Conservation (phyloP, 53 echinoderm and acorn worm species). For the Henricia sp. region DNA sequence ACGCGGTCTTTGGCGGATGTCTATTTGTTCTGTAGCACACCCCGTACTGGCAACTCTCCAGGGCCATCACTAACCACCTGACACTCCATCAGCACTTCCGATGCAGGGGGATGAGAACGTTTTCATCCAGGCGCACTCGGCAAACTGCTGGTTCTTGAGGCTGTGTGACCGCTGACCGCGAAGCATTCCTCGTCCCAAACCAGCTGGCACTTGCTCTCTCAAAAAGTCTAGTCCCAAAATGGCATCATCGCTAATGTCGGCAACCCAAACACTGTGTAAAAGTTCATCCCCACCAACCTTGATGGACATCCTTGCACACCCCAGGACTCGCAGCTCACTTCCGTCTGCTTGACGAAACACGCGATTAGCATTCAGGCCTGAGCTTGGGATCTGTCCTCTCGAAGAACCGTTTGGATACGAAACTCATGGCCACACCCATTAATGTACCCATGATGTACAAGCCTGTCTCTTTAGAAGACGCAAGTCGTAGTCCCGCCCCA, state of each 20-base stretch:
- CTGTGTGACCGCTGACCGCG: neutral
- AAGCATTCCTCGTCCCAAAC: constrained; percentile 25
- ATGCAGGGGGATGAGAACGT: constrained; percentile 7
- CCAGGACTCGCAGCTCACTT: neutral
- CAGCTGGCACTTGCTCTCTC: constrained; percentile 19
- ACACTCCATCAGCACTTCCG: constrained; percentile 31
- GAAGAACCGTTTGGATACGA: neutral
- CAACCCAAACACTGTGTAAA: constrained; percentile 31
- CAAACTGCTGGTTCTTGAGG: constrained; percentile 26
- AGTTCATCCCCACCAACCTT: constrained; percentile 1
- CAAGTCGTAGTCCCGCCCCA: neutral
- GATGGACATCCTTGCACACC: neutral
- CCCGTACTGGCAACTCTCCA: constrained; percentile 24
- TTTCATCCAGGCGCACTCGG: constrained; percentile 19
- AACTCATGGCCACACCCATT: neutral
- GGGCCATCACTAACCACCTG: neutral
- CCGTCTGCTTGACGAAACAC: constrained; percentile 23
- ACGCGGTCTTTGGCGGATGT: neutral
- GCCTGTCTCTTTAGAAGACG: neutral
- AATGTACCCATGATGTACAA: constrained; percentile 6
- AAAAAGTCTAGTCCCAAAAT: constrained; percentile 60
- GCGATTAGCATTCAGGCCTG: neutral
- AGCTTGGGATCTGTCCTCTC: neutral
- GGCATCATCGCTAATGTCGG: constrained; percentile 45
- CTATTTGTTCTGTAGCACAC: constrained; percentile 26